These are phyloP conservation scores for Channa maculata DNA, from an alignment of 2,113 vertebrate species.

Conservation along the genomic window DNA sequence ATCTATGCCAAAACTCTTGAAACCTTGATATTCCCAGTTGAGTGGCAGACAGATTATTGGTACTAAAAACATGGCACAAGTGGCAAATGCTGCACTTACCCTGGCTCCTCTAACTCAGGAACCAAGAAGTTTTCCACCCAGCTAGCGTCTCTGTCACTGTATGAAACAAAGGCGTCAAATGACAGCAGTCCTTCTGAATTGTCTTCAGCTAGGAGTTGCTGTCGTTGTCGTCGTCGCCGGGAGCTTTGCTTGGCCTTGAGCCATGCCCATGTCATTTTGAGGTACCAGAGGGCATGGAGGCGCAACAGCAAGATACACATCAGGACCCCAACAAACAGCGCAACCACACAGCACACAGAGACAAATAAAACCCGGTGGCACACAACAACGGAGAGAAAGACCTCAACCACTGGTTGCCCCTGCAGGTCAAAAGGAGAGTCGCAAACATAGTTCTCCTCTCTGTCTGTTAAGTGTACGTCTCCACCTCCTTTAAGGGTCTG, in stretches of 20 bases:
- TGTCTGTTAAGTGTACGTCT: slow-evolving; percentile 68
- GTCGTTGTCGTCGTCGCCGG: slow-evolving; percentile 61
- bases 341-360: slow-evolving; percentile 70
- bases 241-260: slow-evolving; percentile 88
- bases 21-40: too few species aligned
- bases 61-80: too few species aligned
- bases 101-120: slow-evolving; percentile 84
- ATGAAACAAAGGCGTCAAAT: slow-evolving; percentile 93
- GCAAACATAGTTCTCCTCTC: slow-evolving; percentile 83
- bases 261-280: slow-evolving; percentile 92
- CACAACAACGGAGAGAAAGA: slow-evolving; percentile 73
- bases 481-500: not conserved
- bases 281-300: slow-evolving; percentile 89
- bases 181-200: slow-evolving; percentile 36
- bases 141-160: slow-evolving; percentile 88
- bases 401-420: slow-evolving; percentile 64
- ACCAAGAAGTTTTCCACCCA: slow-evolving; percentile 92
- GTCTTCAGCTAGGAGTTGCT: slow-evolving; percentile 2
- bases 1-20: too few species aligned
- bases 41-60: too few species aligned
- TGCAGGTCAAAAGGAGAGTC: slow-evolving; percentile 85
- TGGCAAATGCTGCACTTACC: slow-evolving; percentile 8
- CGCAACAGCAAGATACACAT: slow-evolving; percentile 58
- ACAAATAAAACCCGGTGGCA: slow-evolving; percentile 84
- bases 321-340: slow-evolving; percentile 68